These are phyloP conservation scores for Chelonia mydas DNA, from an alignment of 2,797 vertebrate genomes.

Conservation along the genomic window DNA sequence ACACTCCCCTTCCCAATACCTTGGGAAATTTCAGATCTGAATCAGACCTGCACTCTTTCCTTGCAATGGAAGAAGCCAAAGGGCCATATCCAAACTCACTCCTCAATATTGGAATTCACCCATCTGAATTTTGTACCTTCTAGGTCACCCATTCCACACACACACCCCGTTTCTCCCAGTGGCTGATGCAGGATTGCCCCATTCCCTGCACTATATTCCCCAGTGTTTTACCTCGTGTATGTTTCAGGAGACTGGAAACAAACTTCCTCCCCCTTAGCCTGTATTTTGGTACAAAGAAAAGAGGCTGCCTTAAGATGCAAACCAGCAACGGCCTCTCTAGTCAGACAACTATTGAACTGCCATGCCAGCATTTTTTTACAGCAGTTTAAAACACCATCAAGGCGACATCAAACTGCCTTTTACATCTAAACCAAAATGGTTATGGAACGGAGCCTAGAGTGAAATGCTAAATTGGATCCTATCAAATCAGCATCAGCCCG, in stretches of 20 bases:
- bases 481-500: conserved; percentile 81
- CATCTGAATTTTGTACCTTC: neutral
- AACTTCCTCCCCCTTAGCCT: accelerated
- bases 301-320: neutral
- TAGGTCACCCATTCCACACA: accelerated
- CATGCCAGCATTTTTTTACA: conserved; percentile 74
- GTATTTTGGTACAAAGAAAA: conserved; percentile 1
- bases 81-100: accelerated
- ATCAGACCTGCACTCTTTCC: neutral
- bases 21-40: neutral
- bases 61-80: neutral
- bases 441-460: conserved; percentile 82
- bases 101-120: neutral
- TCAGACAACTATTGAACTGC: conserved; percentile 45
- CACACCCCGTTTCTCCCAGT: neutral
- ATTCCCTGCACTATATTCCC: neutral
- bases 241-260: accelerated
- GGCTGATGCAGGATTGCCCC: accelerated
- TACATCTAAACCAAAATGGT: conserved; percentile 78
- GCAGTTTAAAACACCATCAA: conserved; percentile 82
- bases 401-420: conserved; percentile 79
- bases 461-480: conserved; percentile 82
- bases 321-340: neutral
- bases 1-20: neutral
- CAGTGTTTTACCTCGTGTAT: neutral